These are phyloP conservation scores for Theristicus caerulescens DNA, from an alignment of 2,113 vertebrate species.

Conservation along the genomic window DNA sequence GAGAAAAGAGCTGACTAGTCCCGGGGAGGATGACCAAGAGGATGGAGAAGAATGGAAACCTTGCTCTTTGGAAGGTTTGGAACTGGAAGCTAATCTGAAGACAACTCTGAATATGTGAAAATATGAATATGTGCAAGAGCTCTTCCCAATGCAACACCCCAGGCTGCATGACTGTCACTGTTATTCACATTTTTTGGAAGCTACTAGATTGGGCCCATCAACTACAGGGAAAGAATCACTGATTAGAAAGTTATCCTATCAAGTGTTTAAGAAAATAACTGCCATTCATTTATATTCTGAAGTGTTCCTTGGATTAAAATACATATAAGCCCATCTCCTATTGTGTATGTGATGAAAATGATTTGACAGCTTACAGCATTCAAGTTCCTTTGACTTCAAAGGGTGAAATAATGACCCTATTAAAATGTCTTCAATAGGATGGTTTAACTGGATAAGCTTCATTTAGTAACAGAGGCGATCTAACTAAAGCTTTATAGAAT, in stretches of 20 bases:
- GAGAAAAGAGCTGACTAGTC: neutral
- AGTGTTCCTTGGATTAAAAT: neutral
- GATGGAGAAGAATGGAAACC: neutral
- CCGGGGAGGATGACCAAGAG: neutral
- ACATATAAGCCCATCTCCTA: neutral
- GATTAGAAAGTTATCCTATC: neutral
- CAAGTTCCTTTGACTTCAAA: neutral
- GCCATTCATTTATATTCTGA: neutral
- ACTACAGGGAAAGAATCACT: neutral
- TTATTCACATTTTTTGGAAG: neutral
- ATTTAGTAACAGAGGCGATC: neutral
- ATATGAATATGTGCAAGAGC: neutral
- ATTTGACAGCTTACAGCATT: neutral
- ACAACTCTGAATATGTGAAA: neutral
- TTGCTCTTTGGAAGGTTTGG: neutral
- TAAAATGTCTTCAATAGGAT: neutral
- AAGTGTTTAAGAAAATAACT: neutral
- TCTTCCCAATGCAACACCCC: neutral
- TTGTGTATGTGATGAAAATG: neutral
- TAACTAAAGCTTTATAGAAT: neutral
- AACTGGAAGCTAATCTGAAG: neutral
- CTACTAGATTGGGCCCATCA: neutral
- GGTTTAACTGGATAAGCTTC: neutral
- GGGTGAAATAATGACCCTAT: neutral
- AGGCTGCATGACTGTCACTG: neutral